Evolutionary conservation across 2,797 vertebrate species (phyloP), one percentile per base, ranked within the genome.

Genomic region (Strix occidentalis): DNA sequence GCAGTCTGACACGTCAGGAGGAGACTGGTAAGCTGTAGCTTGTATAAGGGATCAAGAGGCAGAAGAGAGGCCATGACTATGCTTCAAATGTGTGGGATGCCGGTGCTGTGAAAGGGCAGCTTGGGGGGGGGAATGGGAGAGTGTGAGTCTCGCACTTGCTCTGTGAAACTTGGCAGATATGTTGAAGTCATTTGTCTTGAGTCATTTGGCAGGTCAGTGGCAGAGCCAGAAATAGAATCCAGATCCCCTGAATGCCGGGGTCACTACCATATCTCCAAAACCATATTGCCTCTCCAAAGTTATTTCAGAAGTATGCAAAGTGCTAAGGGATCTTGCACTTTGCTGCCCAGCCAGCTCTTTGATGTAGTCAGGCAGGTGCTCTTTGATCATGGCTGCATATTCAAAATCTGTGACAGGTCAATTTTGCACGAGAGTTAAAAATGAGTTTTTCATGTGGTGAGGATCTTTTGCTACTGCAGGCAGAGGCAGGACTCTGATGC

Each of bases 141-240:
- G 26, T 19, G n/a, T 0, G 1, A 90, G 63, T 70, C 81, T 96
- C 0, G 0, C 17, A 10, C 63, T 85, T 48, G 23, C 25, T 33
- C 8, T 83, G 68, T 88, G 72, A 37, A 90, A 85, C 61, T 58
- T 90, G 65, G 79, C 84, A 78, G 53, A 60, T 87, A 37, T 53
- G 54, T 68, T 72, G 54, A 90, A 91, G 37, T 85, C 1, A 61
- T 87, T 91, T 93, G 11, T 93, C 57, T 89, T 50, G 76, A 93
- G 84, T 84, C 56, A 75, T 80, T 92, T 2, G 1, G 14, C 5
- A 5, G 69, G 66, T 74, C 95, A 85, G 68, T 24, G 33, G 68
- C 72, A 87, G 69, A 90, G 25, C 16, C 84, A 94, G 91, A 85
- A 90, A 81, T 29, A 91, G 86, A 93, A 83, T 58, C 15, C 65